Evolutionary conservation across 2,888 invertebrate genomes (phyloP), one percentile per base, ranked within the genome.

Genomic region (Alcis repandata): DNA sequence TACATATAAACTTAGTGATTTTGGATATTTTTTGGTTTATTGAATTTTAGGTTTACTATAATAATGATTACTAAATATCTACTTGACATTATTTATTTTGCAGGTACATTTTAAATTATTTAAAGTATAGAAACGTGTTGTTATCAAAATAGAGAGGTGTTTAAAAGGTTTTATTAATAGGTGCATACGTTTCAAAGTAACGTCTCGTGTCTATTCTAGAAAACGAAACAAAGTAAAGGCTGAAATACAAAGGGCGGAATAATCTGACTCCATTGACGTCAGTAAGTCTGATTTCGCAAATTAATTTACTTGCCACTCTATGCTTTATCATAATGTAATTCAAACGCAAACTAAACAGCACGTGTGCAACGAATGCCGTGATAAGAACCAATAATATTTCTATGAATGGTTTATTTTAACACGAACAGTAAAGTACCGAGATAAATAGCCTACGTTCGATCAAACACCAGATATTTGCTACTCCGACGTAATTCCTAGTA

Each of bases 301-400:
- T 69, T 67, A 69, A 69, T 69, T 67, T 69, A 63, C 61, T 70
- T 56, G 65, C 59, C 67, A 54, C 64, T 57, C 33, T 67, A 60
- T 58, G 63, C 72, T 67, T 57, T 80, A 76, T 79, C 74, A 74
- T 71, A 72, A 63, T 67, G 65, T 73, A 71, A 74, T 71, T 69
- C 54, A 67, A 74, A 74, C 61, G 69, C 72, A 74, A 77, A 79
- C 72, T 71, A 74, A 77, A 78, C 71, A 77, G 46, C 83, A 83
- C 76, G 78, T 73, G 77, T 71, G 43, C 41, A 56, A 49, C 54
- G 63, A 78, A 74, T 81, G 79, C 72, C 66, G 60, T 67, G 83
- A 83, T 77, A 77, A 76, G 51, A 71, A 70, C 67, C 73, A 65
- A 69, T 69, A 59, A 70, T 61, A 68, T 41, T 63, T 68, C 49